Evolutionary conservation across 2,888 invertebrate species (phyloP).

Genomic region (Drosophila hawaiiensis): DNA sequence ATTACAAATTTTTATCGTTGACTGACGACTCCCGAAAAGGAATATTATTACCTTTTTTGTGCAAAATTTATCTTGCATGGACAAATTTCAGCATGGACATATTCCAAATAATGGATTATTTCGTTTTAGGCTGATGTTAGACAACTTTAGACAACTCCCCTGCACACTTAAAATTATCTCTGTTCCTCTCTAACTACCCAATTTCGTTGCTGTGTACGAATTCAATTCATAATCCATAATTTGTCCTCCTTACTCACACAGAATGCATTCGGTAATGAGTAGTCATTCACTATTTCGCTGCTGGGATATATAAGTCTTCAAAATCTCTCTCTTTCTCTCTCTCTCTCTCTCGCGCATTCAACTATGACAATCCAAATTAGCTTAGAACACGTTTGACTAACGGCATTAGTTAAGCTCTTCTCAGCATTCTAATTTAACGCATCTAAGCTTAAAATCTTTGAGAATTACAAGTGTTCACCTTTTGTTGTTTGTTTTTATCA

Average conservation of each 20-base stretch:
- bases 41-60: not conserved
- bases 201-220: not conserved
- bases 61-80: not conserved
- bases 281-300: not conserved
- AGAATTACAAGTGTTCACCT: not conserved
- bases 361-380: not conserved
- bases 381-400: not conserved
- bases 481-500: not conserved
- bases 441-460: not conserved
- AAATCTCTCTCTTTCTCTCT: not conserved
- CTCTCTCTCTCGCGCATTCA: not conserved
- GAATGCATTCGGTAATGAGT: not conserved
- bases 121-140: not conserved
- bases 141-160: no score
- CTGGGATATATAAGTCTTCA: not conserved
- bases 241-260: not conserved
- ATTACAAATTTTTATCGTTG: not conserved
- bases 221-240: not conserved
- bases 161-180: not conserved
- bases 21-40: not conserved
- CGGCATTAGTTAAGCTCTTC: not conserved
- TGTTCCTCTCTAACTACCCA: not conserved
- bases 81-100: not conserved
- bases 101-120: not conserved
- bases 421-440: not conserved